These are phyloP conservation scores for Clepsis dumicolana DNA, from an alignment of 2,888 invertebrate species.

Conservation along the genomic window DNA sequence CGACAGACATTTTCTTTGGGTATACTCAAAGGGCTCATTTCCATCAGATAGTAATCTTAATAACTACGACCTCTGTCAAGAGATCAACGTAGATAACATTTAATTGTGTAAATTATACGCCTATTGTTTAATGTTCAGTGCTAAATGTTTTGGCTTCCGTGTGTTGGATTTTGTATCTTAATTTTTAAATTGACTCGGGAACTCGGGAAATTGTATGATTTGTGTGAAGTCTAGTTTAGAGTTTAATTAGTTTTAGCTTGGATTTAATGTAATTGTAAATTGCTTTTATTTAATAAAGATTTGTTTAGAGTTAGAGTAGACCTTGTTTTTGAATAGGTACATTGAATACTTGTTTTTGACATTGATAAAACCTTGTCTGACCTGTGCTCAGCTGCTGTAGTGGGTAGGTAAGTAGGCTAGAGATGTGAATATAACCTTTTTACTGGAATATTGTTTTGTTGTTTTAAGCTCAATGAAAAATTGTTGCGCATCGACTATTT, in stretches of 20 bases:
- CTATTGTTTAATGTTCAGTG: slow-evolving; percentile 31
- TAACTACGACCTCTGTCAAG: slow-evolving; percentile 25
- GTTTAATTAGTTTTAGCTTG: too few relatives aligned
- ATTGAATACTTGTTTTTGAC: neutral
- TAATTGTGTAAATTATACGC: slow-evolving; percentile 32
- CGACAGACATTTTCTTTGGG: slow-evolving; percentile 42
- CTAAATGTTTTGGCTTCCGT: slow-evolving; percentile 29
- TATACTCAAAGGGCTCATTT: slow-evolving; percentile 50
- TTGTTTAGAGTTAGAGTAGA: too few relatives aligned
- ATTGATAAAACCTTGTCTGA: too few relatives aligned
- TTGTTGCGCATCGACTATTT: too few relatives aligned
- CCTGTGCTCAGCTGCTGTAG: too few relatives aligned
- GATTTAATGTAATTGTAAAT: too few relatives aligned
- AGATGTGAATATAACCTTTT: too few relatives aligned
- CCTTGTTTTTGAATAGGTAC: neutral
- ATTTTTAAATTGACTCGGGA: neutral
- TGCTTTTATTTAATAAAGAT: too few relatives aligned
- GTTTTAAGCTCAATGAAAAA: too few relatives aligned
- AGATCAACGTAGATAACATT: slow-evolving; percentile 20
- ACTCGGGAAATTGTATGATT: neutral
- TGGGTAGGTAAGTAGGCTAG: too few relatives aligned
- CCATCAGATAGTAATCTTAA: slow-evolving; percentile 43
- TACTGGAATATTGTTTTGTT: too few relatives aligned
- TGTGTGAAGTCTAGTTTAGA: neutral
- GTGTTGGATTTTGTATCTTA: slow-evolving; percentile 10